Evolutionary conservation across 2,888 invertebrate species (phyloP).

Genomic region (Ichneumoninae sp.): DNA sequence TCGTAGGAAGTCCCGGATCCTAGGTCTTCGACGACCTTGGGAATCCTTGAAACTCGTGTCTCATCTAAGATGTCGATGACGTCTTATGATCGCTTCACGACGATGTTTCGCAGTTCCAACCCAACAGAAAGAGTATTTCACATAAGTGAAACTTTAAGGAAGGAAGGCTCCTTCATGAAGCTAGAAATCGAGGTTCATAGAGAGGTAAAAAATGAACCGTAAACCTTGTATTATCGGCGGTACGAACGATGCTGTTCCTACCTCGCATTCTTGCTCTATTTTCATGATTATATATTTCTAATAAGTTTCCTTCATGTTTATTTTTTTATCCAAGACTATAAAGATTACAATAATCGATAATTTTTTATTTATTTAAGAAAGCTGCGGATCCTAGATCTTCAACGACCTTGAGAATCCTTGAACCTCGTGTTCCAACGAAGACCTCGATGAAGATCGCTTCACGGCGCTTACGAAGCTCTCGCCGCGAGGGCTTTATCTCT

Average conservation of each 20-base stretch:
- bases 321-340: too few relatives aligned
- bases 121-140: neutral
- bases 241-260: neutral
- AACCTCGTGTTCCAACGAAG: conserved; percentile 14
- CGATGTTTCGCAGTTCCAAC: neutral
- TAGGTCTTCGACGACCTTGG: conserved; percentile 31
- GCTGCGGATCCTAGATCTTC: neutral
- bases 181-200: neutral
- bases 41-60: conserved; percentile 46
- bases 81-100: conserved; percentile 34
- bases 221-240: too few relatives aligned
- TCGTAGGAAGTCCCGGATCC: neutral
- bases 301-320: neutral
- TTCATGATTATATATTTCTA: neutral
- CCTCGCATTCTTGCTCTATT: neutral
- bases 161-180: too few relatives aligned
- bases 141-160: neutral
- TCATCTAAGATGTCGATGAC: neutral
- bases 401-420: conserved; percentile 54
- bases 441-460: conserved; percentile 37
- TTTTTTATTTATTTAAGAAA: neutral
- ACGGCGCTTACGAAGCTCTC: neutral
- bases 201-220: neutral
- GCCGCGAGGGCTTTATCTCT: neutral
- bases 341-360: too few relatives aligned